Evolutionary conservation across 2,113 vertebrate genomes (phyloP), one percentile per base, ranked within the genome.

Genomic region (Cyanistes caeruleus): DNA sequence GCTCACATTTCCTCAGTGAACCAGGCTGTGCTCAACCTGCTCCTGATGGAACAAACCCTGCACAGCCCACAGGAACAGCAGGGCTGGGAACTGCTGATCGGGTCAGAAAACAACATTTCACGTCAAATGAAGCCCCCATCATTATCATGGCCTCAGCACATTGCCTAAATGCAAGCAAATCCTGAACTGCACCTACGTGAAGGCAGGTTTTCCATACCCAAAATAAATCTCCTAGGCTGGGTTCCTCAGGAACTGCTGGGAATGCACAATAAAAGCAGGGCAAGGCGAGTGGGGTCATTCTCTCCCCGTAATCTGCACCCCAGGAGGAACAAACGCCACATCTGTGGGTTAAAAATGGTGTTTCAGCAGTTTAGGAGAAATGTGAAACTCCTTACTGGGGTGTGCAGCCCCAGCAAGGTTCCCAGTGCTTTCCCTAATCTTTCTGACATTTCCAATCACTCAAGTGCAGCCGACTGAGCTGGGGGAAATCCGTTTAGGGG

Each of bases 361-460:
- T 90, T 93, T 90, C 39, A 91, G 92, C 67, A 83, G 79, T 31
- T 87, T 53, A 62, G 52, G 82, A 68, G 52, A 41, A 74, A 91
- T 52, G 23, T 33, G 46, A 25, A 77, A 9, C 46, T 77, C 53
- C 89, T 87, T 68, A 44, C 72, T 10, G 21, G 48, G 8, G 25
- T 49, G 10, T 15, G 41, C 73, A 86, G 84, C 82, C 64, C 56
- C 0, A 63, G 87, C 39, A 43, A 27, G 21, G 12, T 58, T 83
- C 72, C 59, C 52, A 85, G 64, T 41, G 65, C 52, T 67, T 88
- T 46, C 67, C 84, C 93, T 84, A 28, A 84, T 91, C 93, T 35
- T 78, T 56, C 28, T 81, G 87, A 92, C 87, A 93, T 90, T 96
- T 92, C 79, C 91, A 72, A 9, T 88, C 82, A 60, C 49, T 58